phyloP scores from a whole-genome alignment of 2,888 invertebrate species.

The Papilio gigon region DNA sequence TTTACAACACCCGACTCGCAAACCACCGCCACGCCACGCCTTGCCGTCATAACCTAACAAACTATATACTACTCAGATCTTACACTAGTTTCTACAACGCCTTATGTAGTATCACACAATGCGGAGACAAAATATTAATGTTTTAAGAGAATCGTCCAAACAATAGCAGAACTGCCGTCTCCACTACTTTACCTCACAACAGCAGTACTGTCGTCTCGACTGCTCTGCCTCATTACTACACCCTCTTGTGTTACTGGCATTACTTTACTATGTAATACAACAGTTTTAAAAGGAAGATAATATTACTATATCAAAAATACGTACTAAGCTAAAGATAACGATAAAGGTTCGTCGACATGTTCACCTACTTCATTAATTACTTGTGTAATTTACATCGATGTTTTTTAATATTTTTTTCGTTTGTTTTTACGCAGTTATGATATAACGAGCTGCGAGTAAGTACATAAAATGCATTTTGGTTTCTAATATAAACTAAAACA shows the following conservation, averaged over 20 bases:
- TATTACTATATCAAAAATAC: conserved; percentile 52
- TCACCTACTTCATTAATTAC: conserved; percentile 29
- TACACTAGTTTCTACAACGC: conserved; percentile 13
- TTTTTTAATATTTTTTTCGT: conserved; percentile 15
- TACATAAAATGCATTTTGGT: no score
- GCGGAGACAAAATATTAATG: not conserved
- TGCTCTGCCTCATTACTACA: not conserved
- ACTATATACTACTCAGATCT: conserved; percentile 42
- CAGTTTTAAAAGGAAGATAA: conserved; percentile 52
- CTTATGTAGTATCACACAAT: not conserved
- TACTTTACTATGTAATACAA: conserved; percentile 51
- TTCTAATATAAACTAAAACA: no score
- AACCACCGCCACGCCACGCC: conserved; percentile 58
- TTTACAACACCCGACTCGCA: conserved; percentile 71
- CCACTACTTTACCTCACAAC: not conserved
- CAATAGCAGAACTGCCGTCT: not conserved
- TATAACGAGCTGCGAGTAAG: not conserved
- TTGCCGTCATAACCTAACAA: conserved; percentile 50
- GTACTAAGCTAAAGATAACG: conserved; percentile 53
- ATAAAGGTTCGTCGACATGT: conserved; percentile 58
- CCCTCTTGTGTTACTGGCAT: not conserved
- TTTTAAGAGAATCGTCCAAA: not conserved
- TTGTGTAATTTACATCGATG: conserved; percentile 1
- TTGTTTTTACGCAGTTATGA: conserved; percentile 8
- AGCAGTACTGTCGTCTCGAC: not conserved